These are phyloP conservation scores for Glandiceps talaboti DNA, from an alignment of 53 echinoderm and acorn worm species.

Conservation along the genomic window DNA sequence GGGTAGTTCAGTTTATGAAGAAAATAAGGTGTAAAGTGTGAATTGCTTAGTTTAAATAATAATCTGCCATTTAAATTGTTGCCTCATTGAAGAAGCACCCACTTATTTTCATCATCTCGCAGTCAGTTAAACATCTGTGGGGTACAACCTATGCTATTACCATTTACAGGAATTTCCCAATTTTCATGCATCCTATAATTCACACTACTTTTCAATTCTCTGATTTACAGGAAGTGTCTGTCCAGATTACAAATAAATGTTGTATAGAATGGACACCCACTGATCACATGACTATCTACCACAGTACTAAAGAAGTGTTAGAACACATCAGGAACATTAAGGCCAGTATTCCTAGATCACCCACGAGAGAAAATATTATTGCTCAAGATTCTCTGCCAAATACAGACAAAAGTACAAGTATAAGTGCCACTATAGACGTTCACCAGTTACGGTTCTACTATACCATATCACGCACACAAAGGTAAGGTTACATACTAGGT, in stretches of 20 bases:
- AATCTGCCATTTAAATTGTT: no score
- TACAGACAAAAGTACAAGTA: not conserved
- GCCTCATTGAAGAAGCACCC: no score
- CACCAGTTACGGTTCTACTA: not conserved
- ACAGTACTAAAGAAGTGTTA: conserved; percentile 65
- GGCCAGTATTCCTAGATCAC: conserved; percentile 21
- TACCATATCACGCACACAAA: not conserved
- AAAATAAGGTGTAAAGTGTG: no score
- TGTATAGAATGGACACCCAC: conserved; percentile 71
- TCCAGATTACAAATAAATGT: conserved; percentile 49
- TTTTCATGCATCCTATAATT: no score
- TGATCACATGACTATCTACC: conserved; percentile 96
- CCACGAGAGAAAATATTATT: not conserved
- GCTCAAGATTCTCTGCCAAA: not conserved
- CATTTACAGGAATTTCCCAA: no score
- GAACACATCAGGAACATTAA: conserved; percentile 57
- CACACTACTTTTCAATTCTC: no score
- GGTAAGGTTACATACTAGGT: no score
- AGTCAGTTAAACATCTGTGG: no score
- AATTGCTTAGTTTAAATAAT: no score
- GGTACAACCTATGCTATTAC: no score
- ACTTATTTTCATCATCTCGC: no score
- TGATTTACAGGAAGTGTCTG: conserved; percentile 34
- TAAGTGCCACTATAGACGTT: not conserved
- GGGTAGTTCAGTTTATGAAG: no score